Conservation (phyloP, 2,888 invertebrate genomes). For the Hypsopygia costalis region DNA sequence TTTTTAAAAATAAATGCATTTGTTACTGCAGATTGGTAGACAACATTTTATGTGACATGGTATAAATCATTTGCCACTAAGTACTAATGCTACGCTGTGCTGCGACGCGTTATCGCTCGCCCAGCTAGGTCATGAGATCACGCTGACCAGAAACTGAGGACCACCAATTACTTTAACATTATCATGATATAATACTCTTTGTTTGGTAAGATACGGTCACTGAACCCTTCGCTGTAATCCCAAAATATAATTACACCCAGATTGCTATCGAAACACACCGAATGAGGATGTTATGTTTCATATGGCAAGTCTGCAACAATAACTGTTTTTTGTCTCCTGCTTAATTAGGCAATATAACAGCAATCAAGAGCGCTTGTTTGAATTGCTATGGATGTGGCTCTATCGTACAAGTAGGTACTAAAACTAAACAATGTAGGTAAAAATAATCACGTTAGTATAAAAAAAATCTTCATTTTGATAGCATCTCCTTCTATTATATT, state of each 20-base stretch:
- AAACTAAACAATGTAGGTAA: no score
- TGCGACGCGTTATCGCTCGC: no score
- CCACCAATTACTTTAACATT: conserved; percentile 7
- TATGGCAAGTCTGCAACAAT: conserved; percentile 29
- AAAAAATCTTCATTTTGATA: no score
- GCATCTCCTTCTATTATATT: no score
- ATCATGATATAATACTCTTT: conserved; percentile 15
- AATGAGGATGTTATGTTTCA: conserved; percentile 62
- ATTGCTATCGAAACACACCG: conserved; percentile 52
- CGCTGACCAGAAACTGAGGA: not conserved
- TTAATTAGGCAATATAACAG: conserved; percentile 44
- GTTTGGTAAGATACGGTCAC: conserved; percentile 27
- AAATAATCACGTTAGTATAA: no score
- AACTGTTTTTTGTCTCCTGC: conserved; percentile 36
- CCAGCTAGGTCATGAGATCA: not conserved
- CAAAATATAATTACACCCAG: conserved; percentile 57
- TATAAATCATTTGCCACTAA: no score
- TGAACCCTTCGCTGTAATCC: conserved; percentile 41
- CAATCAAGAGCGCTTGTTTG: conserved; percentile 35
- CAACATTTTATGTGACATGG: no score
- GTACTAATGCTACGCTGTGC: no score
- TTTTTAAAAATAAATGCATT: no score
- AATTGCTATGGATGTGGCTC: conserved; percentile 20
- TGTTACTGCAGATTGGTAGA: no score
- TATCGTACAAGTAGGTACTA: not conserved